A percentile compares a stretch with the other conserved stretches of the same genome.
These are phyloP conservation scores for Drosophila kambysellisi DNA, from an alignment of 2,888 invertebrate species.

Conservation along the genomic window DNA sequence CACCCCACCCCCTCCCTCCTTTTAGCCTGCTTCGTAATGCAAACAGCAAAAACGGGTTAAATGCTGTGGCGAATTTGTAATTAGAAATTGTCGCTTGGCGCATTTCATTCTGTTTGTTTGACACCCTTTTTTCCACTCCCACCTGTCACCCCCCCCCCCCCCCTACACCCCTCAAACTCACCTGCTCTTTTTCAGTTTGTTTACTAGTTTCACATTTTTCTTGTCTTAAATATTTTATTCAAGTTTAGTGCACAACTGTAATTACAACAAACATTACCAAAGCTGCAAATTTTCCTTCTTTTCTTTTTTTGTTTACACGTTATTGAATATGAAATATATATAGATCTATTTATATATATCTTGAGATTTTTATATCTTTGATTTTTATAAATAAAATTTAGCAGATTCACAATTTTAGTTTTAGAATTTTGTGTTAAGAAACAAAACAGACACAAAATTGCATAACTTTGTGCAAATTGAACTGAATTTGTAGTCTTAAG, in stretches of 20 bases:
- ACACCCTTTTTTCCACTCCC: constrained; percentile 10
- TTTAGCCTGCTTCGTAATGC: constrained; percentile 26
- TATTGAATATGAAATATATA: not conserved
- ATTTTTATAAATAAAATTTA: not conserved
- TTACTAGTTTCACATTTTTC: constrained; percentile 50
- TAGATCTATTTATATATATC: too few species aligned
- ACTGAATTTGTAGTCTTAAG: rapidly evolving
- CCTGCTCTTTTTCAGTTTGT: not conserved
- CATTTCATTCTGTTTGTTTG: constrained; percentile 76
- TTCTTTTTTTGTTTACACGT: not conserved
- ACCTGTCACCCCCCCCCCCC: not conserved
- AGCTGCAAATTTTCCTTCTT: not conserved
- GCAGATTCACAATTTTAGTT: not conserved
- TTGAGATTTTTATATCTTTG: too few species aligned
- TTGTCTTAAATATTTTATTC: constrained; percentile 52
- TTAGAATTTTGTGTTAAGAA: not conserved
- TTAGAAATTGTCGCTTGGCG: constrained; percentile 81
- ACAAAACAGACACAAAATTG: not conserved
- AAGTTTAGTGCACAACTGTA: constrained; percentile 34
- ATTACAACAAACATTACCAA: constrained; percentile 36
- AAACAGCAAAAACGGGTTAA: constrained; percentile 78
- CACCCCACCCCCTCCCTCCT: not conserved
- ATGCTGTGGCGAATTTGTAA: constrained; percentile 83
- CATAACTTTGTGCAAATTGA: not conserved
- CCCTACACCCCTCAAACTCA: not conserved